phyloP scores from a whole-genome alignment of 2,113 vertebrate species.

The Urocolius indicus region DNA sequence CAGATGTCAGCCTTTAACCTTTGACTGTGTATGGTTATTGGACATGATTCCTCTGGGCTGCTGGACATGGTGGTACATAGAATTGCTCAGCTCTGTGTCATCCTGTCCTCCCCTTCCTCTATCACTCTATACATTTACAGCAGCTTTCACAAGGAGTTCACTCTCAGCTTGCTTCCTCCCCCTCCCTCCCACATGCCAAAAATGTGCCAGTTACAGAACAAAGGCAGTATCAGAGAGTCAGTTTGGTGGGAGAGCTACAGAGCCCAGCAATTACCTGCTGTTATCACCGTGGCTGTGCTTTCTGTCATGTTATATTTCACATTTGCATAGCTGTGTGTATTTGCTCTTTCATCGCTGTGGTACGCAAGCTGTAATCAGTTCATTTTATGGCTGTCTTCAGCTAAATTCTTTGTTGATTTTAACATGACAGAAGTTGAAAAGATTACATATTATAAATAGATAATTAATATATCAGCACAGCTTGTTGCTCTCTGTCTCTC shows the following conservation, averaged over 20 bases:
- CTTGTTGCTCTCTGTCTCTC: constrained; percentile 45
- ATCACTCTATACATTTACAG: not conserved
- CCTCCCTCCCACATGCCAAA: not conserved
- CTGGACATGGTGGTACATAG: not conserved
- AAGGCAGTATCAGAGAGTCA: not conserved
- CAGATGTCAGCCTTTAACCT: not conserved
- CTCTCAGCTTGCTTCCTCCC: not conserved
- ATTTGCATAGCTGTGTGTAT: not conserved
- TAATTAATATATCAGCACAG: constrained; percentile 50
- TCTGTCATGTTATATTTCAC: constrained; percentile 24
- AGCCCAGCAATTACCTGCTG: constrained; percentile 19
- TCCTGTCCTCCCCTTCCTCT: not conserved
- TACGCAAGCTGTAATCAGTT: constrained; percentile 7
- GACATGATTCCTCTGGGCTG: not conserved
- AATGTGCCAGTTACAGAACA: not conserved
- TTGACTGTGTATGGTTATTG: accelerated
- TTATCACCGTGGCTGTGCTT: not conserved
- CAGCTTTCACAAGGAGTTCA: not conserved
- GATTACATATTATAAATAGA: constrained; percentile 50
- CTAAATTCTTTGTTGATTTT: constrained; percentile 62
- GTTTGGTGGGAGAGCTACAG: not conserved
- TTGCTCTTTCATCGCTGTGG: not conserved
- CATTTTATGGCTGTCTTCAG: constrained; percentile 37
- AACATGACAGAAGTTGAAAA: constrained; percentile 64
- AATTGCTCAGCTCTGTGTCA: not conserved